Evolutionary conservation across 2,113 vertebrate species (phyloP).

Genomic region (Rhinoderma darwinii): DNA sequence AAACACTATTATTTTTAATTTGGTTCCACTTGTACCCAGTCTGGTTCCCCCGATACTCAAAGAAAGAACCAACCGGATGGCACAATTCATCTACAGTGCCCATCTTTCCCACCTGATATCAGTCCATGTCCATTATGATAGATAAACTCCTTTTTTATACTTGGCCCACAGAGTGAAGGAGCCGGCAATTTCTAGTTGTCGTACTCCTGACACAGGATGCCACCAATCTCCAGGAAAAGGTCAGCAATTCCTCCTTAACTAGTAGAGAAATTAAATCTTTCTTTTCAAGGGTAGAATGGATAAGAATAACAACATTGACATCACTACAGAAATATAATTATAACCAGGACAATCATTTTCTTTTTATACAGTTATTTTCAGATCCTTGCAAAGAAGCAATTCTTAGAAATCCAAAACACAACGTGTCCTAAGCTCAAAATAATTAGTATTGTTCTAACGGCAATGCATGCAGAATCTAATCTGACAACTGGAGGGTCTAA

Average conservation of each 20-base stretch:
- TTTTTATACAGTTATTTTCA: background rate
- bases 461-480: conserved; percentile 36
- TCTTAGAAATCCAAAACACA: conserved; percentile 38
- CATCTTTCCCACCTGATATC: too few species aligned
- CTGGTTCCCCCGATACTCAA: too few species aligned
- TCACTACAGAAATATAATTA: background rate
- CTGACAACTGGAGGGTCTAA: conserved; percentile 48
- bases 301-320: background rate
- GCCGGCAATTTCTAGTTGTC: too few species aligned
- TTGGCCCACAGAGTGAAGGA: too few species aligned
- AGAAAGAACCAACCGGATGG: too few species aligned
- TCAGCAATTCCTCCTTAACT: background rate
- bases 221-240: background rate
- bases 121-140: too few species aligned
- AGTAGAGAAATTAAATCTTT: background rate
- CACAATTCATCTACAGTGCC: too few species aligned
- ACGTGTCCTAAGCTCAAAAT: conserved; percentile 41
- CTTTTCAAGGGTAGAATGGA: background rate
- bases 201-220: background rate
- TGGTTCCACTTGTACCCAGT: too few species aligned
- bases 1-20: too few species aligned
- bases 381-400: conserved; percentile 25
- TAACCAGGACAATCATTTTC: background rate
- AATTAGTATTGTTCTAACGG: conserved; percentile 37
- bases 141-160: too few species aligned